These are phyloP conservation scores for Lycia hirtaria DNA, from an alignment of 2,888 invertebrate species.

Conservation along the genomic window DNA sequence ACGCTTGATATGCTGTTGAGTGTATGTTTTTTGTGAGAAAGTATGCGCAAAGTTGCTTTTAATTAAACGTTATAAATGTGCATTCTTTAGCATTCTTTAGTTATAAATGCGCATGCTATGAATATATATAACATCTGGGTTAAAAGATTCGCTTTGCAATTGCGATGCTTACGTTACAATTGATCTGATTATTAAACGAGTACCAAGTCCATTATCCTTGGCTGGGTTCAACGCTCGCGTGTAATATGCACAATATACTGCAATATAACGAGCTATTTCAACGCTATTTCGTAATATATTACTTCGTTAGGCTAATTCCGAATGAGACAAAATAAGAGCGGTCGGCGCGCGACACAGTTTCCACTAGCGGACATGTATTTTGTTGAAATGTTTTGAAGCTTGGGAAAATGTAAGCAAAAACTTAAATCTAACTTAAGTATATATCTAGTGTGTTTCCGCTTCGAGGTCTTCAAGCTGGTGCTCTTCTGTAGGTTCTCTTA, in stretches of 20 bases:
- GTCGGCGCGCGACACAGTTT: slow-evolving; percentile 7
- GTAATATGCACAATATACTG: slow-evolving; percentile 21
- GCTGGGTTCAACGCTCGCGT: slow-evolving; percentile 12
- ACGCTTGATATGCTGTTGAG: no score
- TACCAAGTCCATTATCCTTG: background rate
- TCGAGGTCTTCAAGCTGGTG: no score
- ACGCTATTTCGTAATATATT: slow-evolving; percentile 15
- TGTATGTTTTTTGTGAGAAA: no score
- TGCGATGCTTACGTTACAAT: background rate
- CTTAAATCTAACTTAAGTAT: no score
- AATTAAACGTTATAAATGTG: no score
- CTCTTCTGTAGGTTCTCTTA: no score
- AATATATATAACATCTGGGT: no score
- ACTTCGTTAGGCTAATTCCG: slow-evolving; percentile 22
- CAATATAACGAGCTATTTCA: slow-evolving; percentile 14
- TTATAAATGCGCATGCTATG: no score
- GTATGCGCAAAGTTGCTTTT: no score
- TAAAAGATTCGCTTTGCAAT: background rate
- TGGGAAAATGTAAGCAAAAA: no score
- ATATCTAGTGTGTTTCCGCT: no score
- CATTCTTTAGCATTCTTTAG: no score
- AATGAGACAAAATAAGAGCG: slow-evolving; percentile 17
- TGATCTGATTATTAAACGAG: background rate
- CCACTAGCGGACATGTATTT: background rate
- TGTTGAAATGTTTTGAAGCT: background rate